phyloP scores from a whole-genome alignment of 2,113 vertebrate genomes.

The Anarhynchus alexandrinus region DNA sequence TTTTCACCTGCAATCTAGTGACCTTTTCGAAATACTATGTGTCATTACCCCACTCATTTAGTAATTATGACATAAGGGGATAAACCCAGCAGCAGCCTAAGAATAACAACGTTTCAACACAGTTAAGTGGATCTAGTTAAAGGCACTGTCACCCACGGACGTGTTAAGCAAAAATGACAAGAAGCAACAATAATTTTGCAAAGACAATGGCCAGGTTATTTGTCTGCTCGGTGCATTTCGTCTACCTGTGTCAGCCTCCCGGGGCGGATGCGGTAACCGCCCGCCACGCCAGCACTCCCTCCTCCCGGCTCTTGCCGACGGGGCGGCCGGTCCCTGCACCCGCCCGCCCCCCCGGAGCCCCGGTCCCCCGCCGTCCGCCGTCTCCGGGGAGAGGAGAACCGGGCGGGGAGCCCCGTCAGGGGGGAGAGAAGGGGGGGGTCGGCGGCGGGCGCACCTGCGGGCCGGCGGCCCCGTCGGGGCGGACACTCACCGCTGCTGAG shows the following conservation, averaged over 20 bases:
- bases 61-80: neutral
- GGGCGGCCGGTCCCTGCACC: neutral
- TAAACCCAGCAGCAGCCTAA: neutral
- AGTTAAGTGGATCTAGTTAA: neutral
- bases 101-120: neutral
- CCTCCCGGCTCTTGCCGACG: neutral
- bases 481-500: slow-evolving; percentile 84
- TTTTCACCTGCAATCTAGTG: neutral
- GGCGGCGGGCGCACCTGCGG: neutral
- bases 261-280: accelerated
- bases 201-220: neutral
- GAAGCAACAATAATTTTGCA: neutral
- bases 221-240: accelerated
- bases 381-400: neutral
- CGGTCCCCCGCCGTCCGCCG: neutral
- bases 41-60: neutral
- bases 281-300: neutral
- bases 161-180: neutral
- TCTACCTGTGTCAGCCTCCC: neutral
- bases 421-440: neutral
- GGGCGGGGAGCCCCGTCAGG: neutral
- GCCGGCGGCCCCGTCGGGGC: neutral
- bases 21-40: neutral
- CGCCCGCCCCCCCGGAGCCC: neutral
- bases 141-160: neutral